Conservation (phyloP, 2,888 invertebrate species). For the Cerastis leucographa region DNA sequence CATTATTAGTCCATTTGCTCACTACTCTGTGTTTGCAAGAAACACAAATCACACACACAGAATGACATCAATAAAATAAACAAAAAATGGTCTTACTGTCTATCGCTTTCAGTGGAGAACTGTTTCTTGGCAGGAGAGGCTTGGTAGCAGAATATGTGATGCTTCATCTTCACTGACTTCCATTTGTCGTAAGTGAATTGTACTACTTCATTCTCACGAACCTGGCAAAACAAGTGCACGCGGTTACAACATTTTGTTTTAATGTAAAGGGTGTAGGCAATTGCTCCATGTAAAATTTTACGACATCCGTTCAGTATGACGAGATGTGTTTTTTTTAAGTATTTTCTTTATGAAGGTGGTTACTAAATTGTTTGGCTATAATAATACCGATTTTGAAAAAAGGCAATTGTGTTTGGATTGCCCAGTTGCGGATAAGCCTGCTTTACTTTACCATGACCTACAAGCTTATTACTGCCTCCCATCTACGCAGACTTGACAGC, state of each 20-base stretch:
- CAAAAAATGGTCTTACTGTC: constrained; percentile 81
- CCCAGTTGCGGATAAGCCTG: too few species aligned
- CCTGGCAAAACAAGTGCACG: constrained; percentile 79
- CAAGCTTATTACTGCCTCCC: too few species aligned
- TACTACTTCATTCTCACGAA: constrained; percentile 95
- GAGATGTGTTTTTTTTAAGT: too few species aligned
- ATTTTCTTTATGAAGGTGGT: too few species aligned
- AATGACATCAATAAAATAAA: constrained; percentile 6
- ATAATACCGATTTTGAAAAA: too few species aligned
- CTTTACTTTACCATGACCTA: too few species aligned
- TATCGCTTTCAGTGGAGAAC: constrained; percentile 94
- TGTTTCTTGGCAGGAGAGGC: constrained; percentile 95
- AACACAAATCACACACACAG: constrained; percentile 49
- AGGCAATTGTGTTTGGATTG: too few species aligned
- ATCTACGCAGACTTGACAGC: too few species aligned
- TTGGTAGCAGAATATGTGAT: constrained; percentile 97
- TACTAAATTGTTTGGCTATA: too few species aligned
- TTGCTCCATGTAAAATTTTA: too few species aligned
- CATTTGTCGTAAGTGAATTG: constrained; percentile 96
- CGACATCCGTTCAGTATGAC: too few species aligned
- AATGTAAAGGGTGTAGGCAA: too few species aligned
- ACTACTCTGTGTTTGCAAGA: constrained; percentile 35
- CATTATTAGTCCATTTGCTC: constrained; percentile 24
- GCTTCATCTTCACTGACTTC: constrained; percentile 96
- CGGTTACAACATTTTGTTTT: neutral